phyloP scores from a whole-genome alignment of 2,797 vertebrate species.

The Bufotes viridis region DNA sequence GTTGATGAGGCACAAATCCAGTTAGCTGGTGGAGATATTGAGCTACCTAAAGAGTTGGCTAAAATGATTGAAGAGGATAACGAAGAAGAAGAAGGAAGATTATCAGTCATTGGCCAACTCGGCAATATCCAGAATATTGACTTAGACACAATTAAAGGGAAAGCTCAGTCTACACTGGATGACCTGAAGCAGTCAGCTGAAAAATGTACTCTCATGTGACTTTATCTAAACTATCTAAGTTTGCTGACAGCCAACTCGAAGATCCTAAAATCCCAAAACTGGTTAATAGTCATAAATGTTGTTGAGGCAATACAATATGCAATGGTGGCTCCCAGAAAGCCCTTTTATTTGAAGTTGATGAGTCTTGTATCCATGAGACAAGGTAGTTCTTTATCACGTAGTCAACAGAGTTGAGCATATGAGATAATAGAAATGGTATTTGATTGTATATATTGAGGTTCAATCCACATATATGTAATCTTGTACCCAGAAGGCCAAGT shows the following conservation, averaged over 20 bases:
- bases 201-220: conserved; percentile 93
- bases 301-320: background rate
- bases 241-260: background rate
- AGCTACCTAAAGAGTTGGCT: conserved; percentile 91
- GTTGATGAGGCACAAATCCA: conserved; percentile 93
- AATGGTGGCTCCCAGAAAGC: background rate
- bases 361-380: background rate
- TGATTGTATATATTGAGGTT: background rate
- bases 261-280: background rate
- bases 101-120: conserved; percentile 91
- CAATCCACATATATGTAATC: background rate
- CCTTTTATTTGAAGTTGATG: conserved; percentile 1
- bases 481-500: background rate
- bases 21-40: conserved; percentile 89
- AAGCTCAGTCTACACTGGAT: conserved; percentile 91
- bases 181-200: conserved; percentile 96
- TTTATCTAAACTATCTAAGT: background rate
- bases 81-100: conserved; percentile 89
- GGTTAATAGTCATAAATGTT: background rate
- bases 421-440: background rate
- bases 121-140: conserved; percentile 92
- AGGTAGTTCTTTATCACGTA: background rate
- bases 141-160: conserved; percentile 93
- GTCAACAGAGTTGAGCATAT: background rate
- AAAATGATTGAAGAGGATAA: conserved; percentile 98